Evolutionary conservation across 2,113 vertebrate species (phyloP).

Genomic region (Excalfactoria chinensis): DNA sequence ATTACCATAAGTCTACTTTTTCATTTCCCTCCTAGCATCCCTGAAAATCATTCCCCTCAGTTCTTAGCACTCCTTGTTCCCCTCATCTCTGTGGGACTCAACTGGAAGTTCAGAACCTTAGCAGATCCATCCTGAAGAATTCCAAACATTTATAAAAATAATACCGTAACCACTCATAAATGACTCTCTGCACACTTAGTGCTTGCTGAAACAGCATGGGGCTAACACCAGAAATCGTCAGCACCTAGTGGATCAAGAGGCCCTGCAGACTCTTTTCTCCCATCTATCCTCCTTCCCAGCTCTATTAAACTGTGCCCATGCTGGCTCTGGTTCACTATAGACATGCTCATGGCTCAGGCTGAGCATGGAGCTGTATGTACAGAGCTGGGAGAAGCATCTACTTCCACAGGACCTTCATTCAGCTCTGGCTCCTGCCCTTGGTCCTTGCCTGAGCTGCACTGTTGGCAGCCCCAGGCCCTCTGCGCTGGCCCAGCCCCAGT

Average conservation of each 20-base stretch:
- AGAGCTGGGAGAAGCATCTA: background rate
- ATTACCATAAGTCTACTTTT: background rate
- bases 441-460: background rate
- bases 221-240: background rate
- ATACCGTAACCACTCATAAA: background rate
- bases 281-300: background rate
- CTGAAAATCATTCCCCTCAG: background rate
- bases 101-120: background rate
- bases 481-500: background rate
- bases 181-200: background rate
- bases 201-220: background rate
- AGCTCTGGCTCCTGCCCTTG: background rate
- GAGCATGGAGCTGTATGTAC: background rate
- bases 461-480: background rate
- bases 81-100: background rate
- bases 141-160: background rate
- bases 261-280: background rate
- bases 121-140: background rate
- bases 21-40: background rate
- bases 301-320: background rate
- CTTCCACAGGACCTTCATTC: background rate
- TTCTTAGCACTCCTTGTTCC: background rate
- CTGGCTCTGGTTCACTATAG: background rate
- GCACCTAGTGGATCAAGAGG: background rate
- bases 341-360: accelerated